phyloP scores from a whole-genome alignment of 2,888 invertebrate species.

The Antheraea assamensis region DNA sequence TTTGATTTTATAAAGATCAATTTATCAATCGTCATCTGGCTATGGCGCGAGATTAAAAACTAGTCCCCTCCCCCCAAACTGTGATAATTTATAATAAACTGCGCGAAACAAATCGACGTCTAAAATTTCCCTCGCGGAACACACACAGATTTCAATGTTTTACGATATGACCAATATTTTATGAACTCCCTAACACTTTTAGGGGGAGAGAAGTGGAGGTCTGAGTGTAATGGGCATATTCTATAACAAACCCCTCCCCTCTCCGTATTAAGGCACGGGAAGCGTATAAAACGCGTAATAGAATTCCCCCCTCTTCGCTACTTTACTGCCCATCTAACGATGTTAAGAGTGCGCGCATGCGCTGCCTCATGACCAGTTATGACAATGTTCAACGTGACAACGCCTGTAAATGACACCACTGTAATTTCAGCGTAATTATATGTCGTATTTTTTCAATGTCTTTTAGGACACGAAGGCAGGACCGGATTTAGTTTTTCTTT shows the following conservation, averaged over 20 bases:
- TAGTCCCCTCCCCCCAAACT: slow-evolving; percentile 36
- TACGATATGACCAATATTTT: slow-evolving; percentile 53
- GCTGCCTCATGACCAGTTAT: slow-evolving; percentile 49
- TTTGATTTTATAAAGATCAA: slow-evolving; percentile 14
- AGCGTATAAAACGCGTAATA: slow-evolving; percentile 79
- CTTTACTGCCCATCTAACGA: slow-evolving; percentile 72
- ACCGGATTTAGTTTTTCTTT: background rate
- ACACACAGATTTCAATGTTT: slow-evolving; percentile 71
- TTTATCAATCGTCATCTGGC: slow-evolving; percentile 37
- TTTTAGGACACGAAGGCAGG: slow-evolving; percentile 5
- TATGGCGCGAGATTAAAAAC: slow-evolving; percentile 48
- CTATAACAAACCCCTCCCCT: slow-evolving; percentile 67
- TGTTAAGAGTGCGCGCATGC: slow-evolving; percentile 74
- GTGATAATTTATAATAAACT: slow-evolving; percentile 79
- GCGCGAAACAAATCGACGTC: slow-evolving; percentile 70
- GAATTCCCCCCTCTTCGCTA: slow-evolving; percentile 57
- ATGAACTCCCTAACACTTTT: slow-evolving; percentile 34
- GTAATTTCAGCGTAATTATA: slow-evolving; percentile 19
- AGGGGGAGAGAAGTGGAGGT: slow-evolving; percentile 52
- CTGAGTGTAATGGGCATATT: slow-evolving; percentile 67
- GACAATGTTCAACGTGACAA: slow-evolving; percentile 37
- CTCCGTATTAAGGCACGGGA: slow-evolving; percentile 67
- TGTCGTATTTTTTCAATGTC: slow-evolving; percentile 9
- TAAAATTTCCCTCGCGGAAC: slow-evolving; percentile 28
- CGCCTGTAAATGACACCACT: slow-evolving; percentile 21